Evolutionary conservation across 2,797 vertebrate species (phyloP).

Genomic region (Buceros bicornis): DNA sequence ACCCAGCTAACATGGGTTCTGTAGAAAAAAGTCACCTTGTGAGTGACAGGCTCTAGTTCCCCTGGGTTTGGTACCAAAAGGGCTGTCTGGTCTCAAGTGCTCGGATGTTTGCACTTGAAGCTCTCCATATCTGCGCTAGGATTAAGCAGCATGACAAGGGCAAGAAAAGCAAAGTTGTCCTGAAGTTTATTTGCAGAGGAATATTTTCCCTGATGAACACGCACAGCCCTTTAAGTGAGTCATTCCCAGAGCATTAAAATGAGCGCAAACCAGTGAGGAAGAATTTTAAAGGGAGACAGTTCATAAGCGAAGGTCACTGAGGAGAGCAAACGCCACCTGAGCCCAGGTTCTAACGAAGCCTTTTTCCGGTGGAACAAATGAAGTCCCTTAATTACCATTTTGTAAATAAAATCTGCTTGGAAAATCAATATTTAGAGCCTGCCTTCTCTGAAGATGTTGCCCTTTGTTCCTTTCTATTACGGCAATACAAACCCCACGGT

Average conservation of each 20-base stretch:
- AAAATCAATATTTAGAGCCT: slow-evolving; percentile 68
- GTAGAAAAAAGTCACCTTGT: neutral
- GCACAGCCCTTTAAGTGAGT: neutral
- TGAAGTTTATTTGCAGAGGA: neutral
- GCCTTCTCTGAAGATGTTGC: slow-evolving; percentile 3
- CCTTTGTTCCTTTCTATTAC: slow-evolving; percentile 42
- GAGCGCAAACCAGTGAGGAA: neutral
- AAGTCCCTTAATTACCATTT: slow-evolving; percentile 69
- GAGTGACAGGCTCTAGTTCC: neutral
- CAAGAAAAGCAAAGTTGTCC: neutral
- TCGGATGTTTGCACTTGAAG: neutral
- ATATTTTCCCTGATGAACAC: neutral
- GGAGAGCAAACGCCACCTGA: slow-evolving; percentile 32
- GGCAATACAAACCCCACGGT: neutral
- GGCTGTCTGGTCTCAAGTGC: neutral
- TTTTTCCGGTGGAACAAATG: neutral
- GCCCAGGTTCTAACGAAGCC: neutral
- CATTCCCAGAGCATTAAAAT: neutral
- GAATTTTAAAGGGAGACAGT: neutral
- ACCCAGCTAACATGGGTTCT: neutral
- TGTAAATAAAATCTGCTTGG: slow-evolving; percentile 67
- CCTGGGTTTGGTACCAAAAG: neutral
- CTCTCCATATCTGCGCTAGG: neutral
- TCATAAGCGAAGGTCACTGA: neutral
- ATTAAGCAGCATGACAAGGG: neutral